Evolutionary conservation across 1,140 invertebrate genomes (phyloP), one percentile per base, ranked within the genome.

Genomic region (Araneus ventricosus): DNA sequence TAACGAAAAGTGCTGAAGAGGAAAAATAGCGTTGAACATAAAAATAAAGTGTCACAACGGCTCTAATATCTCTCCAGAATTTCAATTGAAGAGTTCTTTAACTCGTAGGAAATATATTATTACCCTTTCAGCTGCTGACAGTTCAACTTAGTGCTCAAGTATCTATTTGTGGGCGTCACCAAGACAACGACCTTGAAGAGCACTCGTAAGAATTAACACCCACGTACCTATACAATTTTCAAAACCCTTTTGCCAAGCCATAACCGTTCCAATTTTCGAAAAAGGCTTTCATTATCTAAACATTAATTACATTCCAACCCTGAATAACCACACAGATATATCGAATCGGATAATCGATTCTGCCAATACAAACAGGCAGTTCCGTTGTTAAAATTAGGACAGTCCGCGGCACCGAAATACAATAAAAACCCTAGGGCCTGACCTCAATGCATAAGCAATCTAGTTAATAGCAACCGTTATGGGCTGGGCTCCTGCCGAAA

Each of bases 381-480:
- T 45, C 59, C 87, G 37, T 39, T 63, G 61, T 70, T 67, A 88
- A 70, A 88, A 41, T 57, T 86, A 34, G 52, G 84, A 59, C 52
- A 59, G 14, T 59, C 27, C 20, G 22, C 22, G n/a, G 82, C 24
- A 57, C 41, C 41, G 41, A 67, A 70, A 39, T 24, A 88, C 24
- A 2, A 41, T 70, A 70, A 41, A 88, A 88, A 45, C 37, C 59
- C 22, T 24, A 70, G 34, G 41, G 41, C 20, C 27, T 88, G 87
- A 88, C 87, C 87, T 70, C 87, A 59, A 88, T 88, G 87, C 87
- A 88, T 88, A 88, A 41, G 61, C 87, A 88, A 70, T 88, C 41
- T 70, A 75, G 87, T 45, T 88, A 88, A 88, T 88, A 88, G 87
- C 63, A 52, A 70, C 57, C 52, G 59, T 67, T 41, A 88, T 70